Evolutionary conservation across 2,888 invertebrate genomes (phyloP).

Genomic region (Xestia xanthographa): DNA sequence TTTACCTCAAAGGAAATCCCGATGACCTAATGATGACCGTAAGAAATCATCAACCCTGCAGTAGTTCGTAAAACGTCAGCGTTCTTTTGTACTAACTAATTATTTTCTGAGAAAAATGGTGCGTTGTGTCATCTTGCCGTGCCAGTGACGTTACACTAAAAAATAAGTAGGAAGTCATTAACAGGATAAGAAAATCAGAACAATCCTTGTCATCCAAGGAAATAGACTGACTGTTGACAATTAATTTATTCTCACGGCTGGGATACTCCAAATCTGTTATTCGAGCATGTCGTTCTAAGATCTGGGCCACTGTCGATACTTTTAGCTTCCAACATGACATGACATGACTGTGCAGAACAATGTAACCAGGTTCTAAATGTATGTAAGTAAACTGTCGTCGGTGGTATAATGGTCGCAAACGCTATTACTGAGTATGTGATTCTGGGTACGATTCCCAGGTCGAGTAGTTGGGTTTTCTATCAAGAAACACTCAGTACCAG

Average conservation of each 20-base stretch:
- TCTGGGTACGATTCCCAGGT: neutral
- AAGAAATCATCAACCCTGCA: neutral
- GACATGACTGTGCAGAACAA: neutral
- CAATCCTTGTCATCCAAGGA: neutral
- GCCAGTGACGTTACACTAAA: neutral
- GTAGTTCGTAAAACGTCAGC: neutral
- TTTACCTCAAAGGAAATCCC: conserved; percentile 11
- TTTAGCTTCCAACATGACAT: neutral
- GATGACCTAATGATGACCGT: neutral
- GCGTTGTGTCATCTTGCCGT: neutral
- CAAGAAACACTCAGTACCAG: neutral
- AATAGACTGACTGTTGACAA: neutral
- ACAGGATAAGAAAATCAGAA: neutral
- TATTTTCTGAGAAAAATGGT: neutral
- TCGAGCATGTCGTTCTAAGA: neutral
- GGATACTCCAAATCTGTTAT: neutral
- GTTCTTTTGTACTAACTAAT: neutral
- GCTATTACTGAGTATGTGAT: neutral
- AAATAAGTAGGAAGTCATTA: neutral
- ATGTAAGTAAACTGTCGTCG: neutral
- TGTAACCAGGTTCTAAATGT: neutral
- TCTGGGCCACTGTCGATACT: neutral
- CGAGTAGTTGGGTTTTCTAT: neutral
- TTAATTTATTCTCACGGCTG: neutral
- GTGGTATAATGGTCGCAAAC: neutral